Percentiles rank a stretch among this genome's conserved stretches.
Evolutionary conservation across 2,113 vertebrate genomes (phyloP).

Genomic region (Ornithorhynchus anatinus): DNA sequence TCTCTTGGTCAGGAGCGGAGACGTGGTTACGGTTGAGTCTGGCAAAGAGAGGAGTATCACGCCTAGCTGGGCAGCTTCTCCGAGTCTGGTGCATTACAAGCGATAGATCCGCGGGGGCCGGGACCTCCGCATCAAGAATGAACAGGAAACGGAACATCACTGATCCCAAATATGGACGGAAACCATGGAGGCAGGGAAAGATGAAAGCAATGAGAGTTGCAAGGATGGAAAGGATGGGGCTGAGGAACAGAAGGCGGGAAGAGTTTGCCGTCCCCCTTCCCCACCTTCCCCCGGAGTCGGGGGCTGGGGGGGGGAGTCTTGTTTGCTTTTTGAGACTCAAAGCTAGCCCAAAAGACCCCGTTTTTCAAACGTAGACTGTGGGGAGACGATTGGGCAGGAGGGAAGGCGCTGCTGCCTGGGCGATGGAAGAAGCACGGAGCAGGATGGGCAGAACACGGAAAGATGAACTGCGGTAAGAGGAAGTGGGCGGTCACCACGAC

Average conservation of each 20-base stretch:
- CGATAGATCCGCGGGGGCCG: no score
- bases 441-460: not conserved
- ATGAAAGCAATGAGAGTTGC: no score
- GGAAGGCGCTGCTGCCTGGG: not conserved
- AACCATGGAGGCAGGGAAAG: no score
- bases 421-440: not conserved
- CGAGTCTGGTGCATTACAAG: no score
- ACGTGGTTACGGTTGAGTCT: not conserved
- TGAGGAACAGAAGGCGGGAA: no score
- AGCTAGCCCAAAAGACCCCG: not conserved
- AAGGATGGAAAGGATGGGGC: no score
- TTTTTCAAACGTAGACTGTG: not conserved
- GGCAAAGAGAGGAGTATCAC: not conserved
- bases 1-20: conserved; percentile 24
- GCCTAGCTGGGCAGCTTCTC: not conserved
- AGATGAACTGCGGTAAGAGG: not conserved
- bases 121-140: no score
- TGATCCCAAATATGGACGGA: no score
- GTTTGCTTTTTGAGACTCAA: not conserved
- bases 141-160: no score
- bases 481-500: not conserved
- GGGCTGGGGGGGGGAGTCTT: no score
- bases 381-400: not conserved
- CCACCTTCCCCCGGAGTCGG: no score
- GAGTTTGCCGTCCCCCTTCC: no score